Conservation (phyloP, 2,797 vertebrate genomes). For the Octomys mimax region DNA sequence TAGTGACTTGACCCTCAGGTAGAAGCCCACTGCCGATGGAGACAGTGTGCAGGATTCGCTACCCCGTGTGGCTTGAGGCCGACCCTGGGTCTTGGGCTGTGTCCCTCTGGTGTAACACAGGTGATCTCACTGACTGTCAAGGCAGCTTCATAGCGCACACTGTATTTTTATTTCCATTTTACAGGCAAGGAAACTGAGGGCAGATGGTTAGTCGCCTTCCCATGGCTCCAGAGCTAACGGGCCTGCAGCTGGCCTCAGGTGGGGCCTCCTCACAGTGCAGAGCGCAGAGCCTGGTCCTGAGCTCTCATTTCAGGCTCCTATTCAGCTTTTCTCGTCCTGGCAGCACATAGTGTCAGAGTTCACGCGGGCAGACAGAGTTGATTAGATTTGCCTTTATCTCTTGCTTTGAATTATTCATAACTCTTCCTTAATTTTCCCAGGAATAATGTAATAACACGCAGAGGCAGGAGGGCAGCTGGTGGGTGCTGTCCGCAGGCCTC, state of each 20-base stretch:
- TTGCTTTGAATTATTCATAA: conserved; percentile 90
- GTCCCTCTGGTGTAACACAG: too few species aligned
- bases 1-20: too few species aligned
- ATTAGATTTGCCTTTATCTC: conserved; percentile 88
- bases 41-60: not conserved
- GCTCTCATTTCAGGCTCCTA: conserved; percentile 19
- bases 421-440: conserved; percentile 85
- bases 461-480: conserved; percentile 81
- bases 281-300: not conserved
- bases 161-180: not conserved
- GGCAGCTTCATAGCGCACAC: too few species aligned
- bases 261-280: not conserved
- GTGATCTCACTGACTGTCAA: not conserved
- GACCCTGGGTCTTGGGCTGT: too few species aligned
- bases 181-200: not conserved
- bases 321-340: conserved; percentile 72
- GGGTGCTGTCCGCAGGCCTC: conserved; percentile 76
- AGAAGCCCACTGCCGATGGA: not conserved
- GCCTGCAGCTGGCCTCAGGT: not conserved
- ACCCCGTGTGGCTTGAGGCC: not conserved
- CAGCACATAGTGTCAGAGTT: conserved; percentile 86
- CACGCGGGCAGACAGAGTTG: conserved; percentile 82
- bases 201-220: not conserved
- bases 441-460: conserved; percentile 88
- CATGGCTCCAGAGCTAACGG: not conserved